Evolutionary conservation across 2,797 vertebrate species (phyloP).

Genomic region (Tragopan temminckii): DNA sequence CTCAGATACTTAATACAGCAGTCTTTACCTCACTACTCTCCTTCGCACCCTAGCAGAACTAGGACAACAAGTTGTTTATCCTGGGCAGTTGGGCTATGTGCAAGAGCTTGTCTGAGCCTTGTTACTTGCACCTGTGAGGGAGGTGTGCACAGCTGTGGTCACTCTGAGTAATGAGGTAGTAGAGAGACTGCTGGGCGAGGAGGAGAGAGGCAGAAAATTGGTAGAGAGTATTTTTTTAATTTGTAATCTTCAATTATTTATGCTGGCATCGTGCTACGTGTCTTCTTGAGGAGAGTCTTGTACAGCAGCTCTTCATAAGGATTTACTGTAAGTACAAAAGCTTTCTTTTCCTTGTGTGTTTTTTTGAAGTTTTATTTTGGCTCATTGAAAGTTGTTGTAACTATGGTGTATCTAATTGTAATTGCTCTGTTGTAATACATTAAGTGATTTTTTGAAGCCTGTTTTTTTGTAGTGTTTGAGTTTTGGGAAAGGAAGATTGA

Average conservation of each 20-base stretch:
- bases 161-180: not conserved
- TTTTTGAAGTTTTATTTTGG: not conserved
- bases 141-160: not conserved
- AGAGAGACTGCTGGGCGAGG: not conserved
- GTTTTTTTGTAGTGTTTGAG: not conserved
- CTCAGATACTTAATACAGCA: not conserved
- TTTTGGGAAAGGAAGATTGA: not conserved
- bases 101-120: not conserved
- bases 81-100: not conserved
- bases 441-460: not conserved
- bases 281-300: not conserved
- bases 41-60: fast-evolving
- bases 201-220: not conserved
- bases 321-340: not conserved
- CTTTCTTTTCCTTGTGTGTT: not conserved
- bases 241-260: fast-evolving
- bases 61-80: not conserved
- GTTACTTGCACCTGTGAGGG: not conserved
- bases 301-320: not conserved
- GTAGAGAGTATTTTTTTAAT: fast-evolving
- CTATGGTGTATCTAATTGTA: not conserved
- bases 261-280: fast-evolving
- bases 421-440: not conserved
- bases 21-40: fast-evolving
- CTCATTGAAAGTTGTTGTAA: not conserved